A percentile compares a stretch with the other conserved stretches of the same genome.
These are phyloP conservation scores for Sitta europaea DNA, from an alignment of 2,113 vertebrate genomes.

Conservation along the genomic window DNA sequence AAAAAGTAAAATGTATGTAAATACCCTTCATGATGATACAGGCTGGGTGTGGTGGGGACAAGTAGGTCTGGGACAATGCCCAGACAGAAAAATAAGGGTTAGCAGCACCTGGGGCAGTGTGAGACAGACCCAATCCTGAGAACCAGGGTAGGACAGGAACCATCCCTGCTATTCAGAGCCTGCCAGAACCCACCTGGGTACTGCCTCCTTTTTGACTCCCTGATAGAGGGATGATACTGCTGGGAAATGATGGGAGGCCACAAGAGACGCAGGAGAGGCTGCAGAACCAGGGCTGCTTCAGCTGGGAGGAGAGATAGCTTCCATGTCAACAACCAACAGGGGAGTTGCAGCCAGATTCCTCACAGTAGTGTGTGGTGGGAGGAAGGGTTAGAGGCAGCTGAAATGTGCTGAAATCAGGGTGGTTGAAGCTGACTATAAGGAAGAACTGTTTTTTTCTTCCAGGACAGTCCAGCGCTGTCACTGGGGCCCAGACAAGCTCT, in stretches of 20 bases:
- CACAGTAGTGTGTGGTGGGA: not conserved
- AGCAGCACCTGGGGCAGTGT: not conserved
- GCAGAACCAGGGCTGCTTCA: rapidly evolving
- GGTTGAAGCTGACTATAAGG: not conserved
- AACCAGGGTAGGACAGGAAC: not conserved
- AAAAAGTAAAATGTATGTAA: not conserved
- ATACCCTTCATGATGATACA: rapidly evolving
- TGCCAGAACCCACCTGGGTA: not conserved
- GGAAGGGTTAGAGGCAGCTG: not conserved
- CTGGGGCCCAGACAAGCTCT: not conserved
- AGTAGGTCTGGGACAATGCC: not conserved
- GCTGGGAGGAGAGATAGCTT: not conserved
- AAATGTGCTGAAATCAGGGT: not conserved
- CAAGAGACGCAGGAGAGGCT: rapidly evolving
- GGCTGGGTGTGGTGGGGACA: not conserved
- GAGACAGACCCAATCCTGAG: rapidly evolving
- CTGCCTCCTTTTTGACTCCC: not conserved
- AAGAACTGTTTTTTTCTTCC: not conserved
- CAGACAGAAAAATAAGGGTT: rapidly evolving
- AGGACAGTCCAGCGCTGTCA: not conserved
- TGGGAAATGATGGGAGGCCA: not conserved
- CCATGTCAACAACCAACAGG: rapidly evolving
- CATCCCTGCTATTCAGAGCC: not conserved
- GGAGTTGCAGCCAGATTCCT: not conserved
- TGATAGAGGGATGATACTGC: not conserved